Conservation (phyloP, 2,113 vertebrate species). For the Ariopsis seemanni region DNA sequence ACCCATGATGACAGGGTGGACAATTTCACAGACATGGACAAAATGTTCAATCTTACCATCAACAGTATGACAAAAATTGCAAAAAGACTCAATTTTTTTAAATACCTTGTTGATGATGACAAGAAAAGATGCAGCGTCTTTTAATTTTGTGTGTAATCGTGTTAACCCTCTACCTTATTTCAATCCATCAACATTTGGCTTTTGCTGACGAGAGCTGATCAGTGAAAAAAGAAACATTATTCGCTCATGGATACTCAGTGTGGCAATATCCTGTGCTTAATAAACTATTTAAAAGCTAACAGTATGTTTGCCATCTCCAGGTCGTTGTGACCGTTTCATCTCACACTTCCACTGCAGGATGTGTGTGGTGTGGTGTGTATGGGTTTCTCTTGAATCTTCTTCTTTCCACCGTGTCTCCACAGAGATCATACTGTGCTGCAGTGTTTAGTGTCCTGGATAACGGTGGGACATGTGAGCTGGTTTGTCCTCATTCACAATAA, state of each 20-base stretch:
- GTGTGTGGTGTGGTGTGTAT: background rate
- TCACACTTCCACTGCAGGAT: background rate
- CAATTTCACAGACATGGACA: background rate
- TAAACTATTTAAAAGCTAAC: slow-evolving; percentile 4
- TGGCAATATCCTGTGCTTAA: background rate
- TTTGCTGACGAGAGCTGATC: background rate
- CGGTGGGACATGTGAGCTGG: slow-evolving; percentile 23
- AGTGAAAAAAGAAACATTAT: background rate
- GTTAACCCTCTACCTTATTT: background rate
- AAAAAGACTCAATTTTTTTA: no score
- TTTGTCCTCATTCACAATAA: slow-evolving; percentile 34
- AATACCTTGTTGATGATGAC: background rate
- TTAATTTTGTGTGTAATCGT: background rate
- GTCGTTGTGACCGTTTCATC: background rate
- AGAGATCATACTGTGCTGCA: slow-evolving; percentile 33
- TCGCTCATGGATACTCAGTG: background rate
- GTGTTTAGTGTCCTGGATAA: slow-evolving; percentile 42
- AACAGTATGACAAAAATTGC: background rate
- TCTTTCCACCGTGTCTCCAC: background rate
- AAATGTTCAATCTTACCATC: background rate
- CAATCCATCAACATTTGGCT: background rate
- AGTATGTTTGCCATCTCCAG: background rate
- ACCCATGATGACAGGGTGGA: background rate
- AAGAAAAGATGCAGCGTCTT: background rate
- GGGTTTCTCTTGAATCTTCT: background rate